Conservation (phyloP, 2,113 vertebrate species). For the Silurus glanis region DNA sequence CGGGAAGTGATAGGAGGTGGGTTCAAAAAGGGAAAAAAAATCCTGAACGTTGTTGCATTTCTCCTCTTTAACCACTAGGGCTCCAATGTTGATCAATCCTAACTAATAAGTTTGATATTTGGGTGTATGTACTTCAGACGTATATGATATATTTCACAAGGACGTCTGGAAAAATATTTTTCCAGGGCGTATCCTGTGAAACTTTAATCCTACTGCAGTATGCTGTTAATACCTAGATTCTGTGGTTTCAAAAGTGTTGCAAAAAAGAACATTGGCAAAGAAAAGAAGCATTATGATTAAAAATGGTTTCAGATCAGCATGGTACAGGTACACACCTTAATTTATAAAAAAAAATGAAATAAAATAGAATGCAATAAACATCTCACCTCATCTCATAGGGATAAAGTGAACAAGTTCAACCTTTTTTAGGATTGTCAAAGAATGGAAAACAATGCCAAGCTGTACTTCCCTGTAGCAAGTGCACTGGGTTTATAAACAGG, state of each 20-base stretch:
- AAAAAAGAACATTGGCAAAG: slow-evolving; percentile 46
- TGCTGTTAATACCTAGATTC: slow-evolving; percentile 59
- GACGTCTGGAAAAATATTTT: slow-evolving; percentile 57
- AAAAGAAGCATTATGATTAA: slow-evolving; percentile 38
- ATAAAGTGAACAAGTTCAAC: not conserved
- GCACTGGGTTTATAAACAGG: not conserved
- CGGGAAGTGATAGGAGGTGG: not conserved
- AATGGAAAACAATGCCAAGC: not conserved
- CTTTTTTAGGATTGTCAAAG: not conserved
- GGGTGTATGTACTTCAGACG: slow-evolving; percentile 49
- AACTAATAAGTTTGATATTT: slow-evolving; percentile 36
- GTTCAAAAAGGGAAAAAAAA: not conserved
- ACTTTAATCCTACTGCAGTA: slow-evolving; percentile 52
- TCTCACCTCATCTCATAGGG: not conserved
- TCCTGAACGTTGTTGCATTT: not conserved
- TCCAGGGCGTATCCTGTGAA: slow-evolving; percentile 52
- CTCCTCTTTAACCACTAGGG: not conserved
- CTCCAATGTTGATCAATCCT: not conserved
- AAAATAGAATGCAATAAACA: not conserved
- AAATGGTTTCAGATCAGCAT: slow-evolving; percentile 53
- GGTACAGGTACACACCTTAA: slow-evolving; percentile 2
- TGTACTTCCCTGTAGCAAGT: not conserved
- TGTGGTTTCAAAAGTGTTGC: slow-evolving; percentile 48
- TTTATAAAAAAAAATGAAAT: slow-evolving; percentile 12
- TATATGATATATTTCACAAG: slow-evolving; percentile 54